Evolutionary conservation across 2,888 invertebrate genomes (phyloP), one percentile per base, ranked within the genome.

Genomic region (Alsophila aescularia): DNA sequence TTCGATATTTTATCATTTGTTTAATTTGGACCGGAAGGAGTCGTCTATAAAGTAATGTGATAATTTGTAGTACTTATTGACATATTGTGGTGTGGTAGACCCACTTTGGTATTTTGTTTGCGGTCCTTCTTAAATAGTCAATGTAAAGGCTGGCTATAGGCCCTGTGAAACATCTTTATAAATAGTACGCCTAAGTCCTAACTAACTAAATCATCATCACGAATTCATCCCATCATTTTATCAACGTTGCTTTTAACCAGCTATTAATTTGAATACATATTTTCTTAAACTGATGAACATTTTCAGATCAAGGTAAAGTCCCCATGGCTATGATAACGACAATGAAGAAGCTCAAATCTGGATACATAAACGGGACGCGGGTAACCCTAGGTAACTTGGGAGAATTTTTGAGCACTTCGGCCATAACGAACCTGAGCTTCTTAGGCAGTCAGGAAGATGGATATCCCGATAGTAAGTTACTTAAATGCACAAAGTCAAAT

Each of bases 321-420:
- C 98, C 98, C 0, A 92, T 97, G 80, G 97, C 98, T 0, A 97
- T 99, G 95, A 96, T 99, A 69, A 98, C 98, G 1, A 99, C 99
- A 0, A 97, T 99, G 94, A 98, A 98, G 79, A 99, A 99, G 87
- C 91, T 99, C 2, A 98, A 98, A 84, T 98, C 98, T 57, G 99
- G 99, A 8, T 99, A 99, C 80, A 98, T 99, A 48, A 98, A 98
- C 78, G 99, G 99, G n/a, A 99, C 99, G 0, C 94, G 99, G 70
- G 99, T 99, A 0, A 97, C 98, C 52, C 90, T 99, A 56, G 99
- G 99, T n/a, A 96, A 96, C 79, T 90, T 99, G 24, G 96, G 96
- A 62, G 99, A 99, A 67, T 99, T 99, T 83, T 90, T 99, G 53
- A 98, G 96, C 73, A 99, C 99, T 0, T 99, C 99, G 1, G 99